Conservation (phyloP, 2,888 invertebrate genomes). For the Corbicula japonica region DNA sequence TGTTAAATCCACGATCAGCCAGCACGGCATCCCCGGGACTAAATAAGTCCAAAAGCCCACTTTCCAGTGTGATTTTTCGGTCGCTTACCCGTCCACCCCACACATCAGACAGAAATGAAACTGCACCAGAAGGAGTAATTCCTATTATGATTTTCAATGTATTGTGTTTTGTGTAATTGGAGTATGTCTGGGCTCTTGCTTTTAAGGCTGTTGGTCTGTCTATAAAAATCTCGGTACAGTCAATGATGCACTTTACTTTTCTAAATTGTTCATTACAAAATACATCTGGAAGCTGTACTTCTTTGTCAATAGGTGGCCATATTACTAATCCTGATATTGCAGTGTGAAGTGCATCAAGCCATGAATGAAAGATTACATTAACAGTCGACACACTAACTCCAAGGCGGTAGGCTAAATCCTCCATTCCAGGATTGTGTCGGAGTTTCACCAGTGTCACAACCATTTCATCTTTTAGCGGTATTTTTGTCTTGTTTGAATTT, state of each 20-base stretch:
- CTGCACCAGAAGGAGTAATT: slow-evolving; percentile 10
- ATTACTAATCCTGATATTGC: background rate
- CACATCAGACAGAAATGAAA: slow-evolving; percentile 13
- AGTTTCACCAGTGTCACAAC: background rate
- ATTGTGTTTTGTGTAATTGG: slow-evolving; percentile 48
- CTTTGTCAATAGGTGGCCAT: slow-evolving; percentile 3
- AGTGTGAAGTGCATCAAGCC: background rate
- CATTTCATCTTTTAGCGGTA: too few relatives aligned
- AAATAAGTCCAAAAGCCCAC: slow-evolving; percentile 21
- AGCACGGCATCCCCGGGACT: slow-evolving; percentile 19
- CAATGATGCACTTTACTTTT: slow-evolving; percentile 39
- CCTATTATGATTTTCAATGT: slow-evolving; percentile 48
- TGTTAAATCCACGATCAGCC: slow-evolving; percentile 16
- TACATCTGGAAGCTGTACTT: background rate
- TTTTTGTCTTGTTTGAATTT: too few relatives aligned
- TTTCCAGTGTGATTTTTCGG: slow-evolving; percentile 13
- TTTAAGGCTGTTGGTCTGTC: slow-evolving; percentile 28
- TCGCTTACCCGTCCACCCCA: slow-evolving; percentile 29
- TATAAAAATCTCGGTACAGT: slow-evolving; percentile 54
- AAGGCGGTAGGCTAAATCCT: background rate
- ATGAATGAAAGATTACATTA: background rate
- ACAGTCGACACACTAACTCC: background rate
- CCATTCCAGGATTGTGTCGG: background rate
- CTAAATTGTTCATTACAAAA: background rate
- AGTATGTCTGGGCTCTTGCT: slow-evolving; percentile 35